These are phyloP conservation scores for Rhinichthys klamathensis DNA, from an alignment of 2,113 vertebrate genomes.

Conservation along the genomic window DNA sequence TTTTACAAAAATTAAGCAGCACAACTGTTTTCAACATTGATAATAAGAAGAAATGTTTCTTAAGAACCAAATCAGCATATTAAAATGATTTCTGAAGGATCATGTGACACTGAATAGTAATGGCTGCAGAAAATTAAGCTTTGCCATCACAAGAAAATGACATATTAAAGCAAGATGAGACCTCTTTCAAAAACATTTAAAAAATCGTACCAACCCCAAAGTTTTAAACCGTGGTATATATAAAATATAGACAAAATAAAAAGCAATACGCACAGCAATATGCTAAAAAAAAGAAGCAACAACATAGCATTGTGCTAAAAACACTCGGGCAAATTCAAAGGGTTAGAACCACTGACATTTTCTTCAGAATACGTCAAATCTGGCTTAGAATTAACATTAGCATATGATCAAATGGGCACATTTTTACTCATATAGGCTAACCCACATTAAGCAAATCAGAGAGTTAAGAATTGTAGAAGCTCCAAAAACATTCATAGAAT, in stretches of 20 bases:
- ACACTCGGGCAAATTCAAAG: background rate
- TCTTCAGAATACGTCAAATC: background rate
- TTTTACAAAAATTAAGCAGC: background rate
- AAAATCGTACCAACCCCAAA: background rate
- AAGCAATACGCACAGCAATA: background rate
- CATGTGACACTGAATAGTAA: background rate
- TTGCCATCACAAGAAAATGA: background rate
- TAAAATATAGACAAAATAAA: background rate
- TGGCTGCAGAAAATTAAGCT: background rate
- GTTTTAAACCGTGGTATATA: background rate
- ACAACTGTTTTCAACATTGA: background rate
- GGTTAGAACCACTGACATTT: background rate
- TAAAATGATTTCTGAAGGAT: background rate
- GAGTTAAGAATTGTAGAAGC: background rate
- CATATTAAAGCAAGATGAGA: background rate
- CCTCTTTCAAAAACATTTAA: background rate
- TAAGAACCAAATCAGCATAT: background rate
- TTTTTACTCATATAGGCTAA: background rate
- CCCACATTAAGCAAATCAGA: background rate
- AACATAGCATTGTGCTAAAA: background rate
- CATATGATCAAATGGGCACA: background rate
- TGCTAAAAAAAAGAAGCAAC: background rate
- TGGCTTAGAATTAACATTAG: background rate
- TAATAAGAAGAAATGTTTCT: background rate
- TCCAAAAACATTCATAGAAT: conserved; percentile 1